Base-by-base conservation (phyloP, 1,140 invertebrate genomes). In the Drosophila neocordata region DNA sequence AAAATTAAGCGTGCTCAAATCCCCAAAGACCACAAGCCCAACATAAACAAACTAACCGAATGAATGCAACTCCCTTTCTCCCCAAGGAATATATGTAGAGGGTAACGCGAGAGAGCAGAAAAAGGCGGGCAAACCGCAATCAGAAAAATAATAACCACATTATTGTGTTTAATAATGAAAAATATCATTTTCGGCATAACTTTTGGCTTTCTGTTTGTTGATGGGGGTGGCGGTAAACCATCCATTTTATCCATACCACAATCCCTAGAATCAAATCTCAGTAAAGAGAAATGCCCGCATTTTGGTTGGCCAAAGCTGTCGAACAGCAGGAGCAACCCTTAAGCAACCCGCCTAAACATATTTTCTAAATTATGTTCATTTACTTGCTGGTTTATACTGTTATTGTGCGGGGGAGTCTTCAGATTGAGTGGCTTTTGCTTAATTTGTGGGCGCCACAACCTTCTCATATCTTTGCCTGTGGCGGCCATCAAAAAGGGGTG, bases 121-220 rank as follows among this genome's bases (percentile, higher is more conserved):
- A 55, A 73, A 60, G 65, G 55, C 65, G 69, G 70, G 76, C 61
- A 69, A 35, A 69, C 83, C 83, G 83, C 83, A 88, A 88, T 88
- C 79, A 82, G 79, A 85, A 90, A 90, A 90, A 90, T 90, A 89
- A 89, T 89, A 90, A 89, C 87, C 87, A 90, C 87, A 89, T 90
- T 89, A 90, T 89, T 90, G 87, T 74, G 87, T 90, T 90, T 90
- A 89, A 89, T 90, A 90, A 90, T 90, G 88, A 90, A 88, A 90
- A 90, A 90, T 87, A 90, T 89, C 82, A 87, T 90, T 90, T 90
- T 80, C 88, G 77, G 82, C 72, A 75, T 83, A 77, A 82, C 80
- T 85, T 87, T 89, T 90, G 81, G 78, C 81, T 85, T 85, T 89
- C 79, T 89, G 81, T 85, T 76, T 89, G 85, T 78, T 63, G 65